Base-by-base conservation (phyloP, 2,113 vertebrate species). In the Thymallus thymallus region DNA sequence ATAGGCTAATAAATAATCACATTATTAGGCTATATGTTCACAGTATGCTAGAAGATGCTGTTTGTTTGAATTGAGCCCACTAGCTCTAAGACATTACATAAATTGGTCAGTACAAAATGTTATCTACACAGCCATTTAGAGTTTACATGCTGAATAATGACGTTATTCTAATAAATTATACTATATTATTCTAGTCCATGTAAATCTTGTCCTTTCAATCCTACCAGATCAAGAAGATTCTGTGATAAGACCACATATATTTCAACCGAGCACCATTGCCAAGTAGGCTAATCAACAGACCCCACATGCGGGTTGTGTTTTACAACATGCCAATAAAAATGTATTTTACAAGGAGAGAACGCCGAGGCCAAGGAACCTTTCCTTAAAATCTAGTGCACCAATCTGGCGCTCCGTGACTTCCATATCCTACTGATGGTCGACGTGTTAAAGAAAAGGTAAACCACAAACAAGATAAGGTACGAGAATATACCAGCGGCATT, bases 401-500 rank as follows among this genome's bases (percentile, higher is more conserved):
- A 22, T 13, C 56, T 22, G 16, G 6, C 16, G 56, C 18, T 41
- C 56, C 18, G 48, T 22, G 56, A 60, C 9, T n/a, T 5, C n/a
- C 56, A 22, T 51, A 51, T 51, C 88, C 87, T 88, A 10, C 12
- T 66, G 16, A n/a, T 20, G 64, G 87, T 82, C 90, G 73, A 91
- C 88, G 92, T 88, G 88, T 12, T 41, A 41, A 41, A 90, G 89
- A 90, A 83, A 92, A 89, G 92, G 29, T 66, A 30, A 18, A 32
- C 16, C 64, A 66, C 29, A 91, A 93, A 93, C 91, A 91, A 79
- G 87, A 92, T 90, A 91, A 92, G 90, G 91, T 22, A 86, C 94
- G 88, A 93, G 91, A 94, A 92, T 41, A 92, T 93, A 95, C 93
- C 92, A 94, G 91, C 94, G 94, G 94, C 94, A 95, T 93, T 94